Evolutionary conservation across 2,113 vertebrate species (phyloP).

Genomic region (Coryphaenoides rupestris): DNA sequence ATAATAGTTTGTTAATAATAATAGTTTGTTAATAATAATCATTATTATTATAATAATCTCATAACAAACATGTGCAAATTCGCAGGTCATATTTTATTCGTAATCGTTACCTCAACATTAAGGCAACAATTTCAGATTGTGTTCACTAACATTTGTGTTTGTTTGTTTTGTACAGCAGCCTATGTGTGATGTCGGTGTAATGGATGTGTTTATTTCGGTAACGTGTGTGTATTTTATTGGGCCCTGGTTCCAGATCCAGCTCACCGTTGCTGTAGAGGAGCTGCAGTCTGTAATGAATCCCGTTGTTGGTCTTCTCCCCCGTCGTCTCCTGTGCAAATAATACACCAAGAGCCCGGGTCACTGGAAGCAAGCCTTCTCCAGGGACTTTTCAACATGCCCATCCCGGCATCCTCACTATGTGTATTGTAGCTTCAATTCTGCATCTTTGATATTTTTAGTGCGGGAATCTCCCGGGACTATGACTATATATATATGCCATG

Average conservation of each 20-base stretch:
- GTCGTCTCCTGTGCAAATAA: constrained; percentile 86
- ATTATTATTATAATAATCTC: background rate
- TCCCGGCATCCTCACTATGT: background rate
- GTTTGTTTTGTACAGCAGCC: background rate
- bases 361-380: constrained; percentile 37
- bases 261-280: constrained; percentile 98
- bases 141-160: background rate
- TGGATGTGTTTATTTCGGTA: constrained; percentile 22
- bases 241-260: constrained; percentile 39
- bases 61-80: background rate
- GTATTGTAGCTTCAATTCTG: background rate
- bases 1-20: background rate
- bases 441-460: constrained; percentile 22
- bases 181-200: constrained; percentile 1
- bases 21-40: background rate
- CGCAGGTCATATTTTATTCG: too few relatives aligned
- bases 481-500: too few relatives aligned
- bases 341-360: constrained; percentile 55
- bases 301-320: constrained; percentile 98
- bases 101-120: background rate
- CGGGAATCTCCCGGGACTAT: constrained; percentile 2
- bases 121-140: background rate
- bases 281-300: constrained; percentile 97
- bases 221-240: constrained; percentile 22
- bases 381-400: constrained; percentile 21